Conservation (phyloP, 2,888 invertebrate species). For the Pteria penguin region DNA sequence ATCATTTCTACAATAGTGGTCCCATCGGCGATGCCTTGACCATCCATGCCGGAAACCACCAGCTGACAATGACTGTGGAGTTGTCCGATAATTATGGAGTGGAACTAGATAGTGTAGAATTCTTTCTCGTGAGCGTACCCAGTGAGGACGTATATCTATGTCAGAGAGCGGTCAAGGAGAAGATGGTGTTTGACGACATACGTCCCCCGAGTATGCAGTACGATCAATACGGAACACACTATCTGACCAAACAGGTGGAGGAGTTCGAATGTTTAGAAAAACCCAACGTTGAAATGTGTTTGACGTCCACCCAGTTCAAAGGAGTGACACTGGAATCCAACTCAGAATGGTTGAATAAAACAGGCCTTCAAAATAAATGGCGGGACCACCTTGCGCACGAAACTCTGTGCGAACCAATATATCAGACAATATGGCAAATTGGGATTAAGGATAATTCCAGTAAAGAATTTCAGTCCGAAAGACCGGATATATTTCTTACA, state of each 20-base stretch:
- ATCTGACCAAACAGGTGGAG: background rate
- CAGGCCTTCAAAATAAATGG: constrained; percentile 2
- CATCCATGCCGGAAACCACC: constrained; percentile 13
- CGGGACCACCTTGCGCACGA: background rate
- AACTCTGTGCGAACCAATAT: background rate
- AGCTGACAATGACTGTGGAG: constrained; percentile 1
- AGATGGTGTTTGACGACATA: background rate
- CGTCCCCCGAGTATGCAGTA: background rate
- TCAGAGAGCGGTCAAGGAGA: background rate
- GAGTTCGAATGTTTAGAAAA: constrained; percentile 10
- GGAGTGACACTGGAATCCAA: background rate
- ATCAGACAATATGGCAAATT: constrained; percentile 1
- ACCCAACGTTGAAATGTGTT: constrained; percentile 6
- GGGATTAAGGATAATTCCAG: background rate
- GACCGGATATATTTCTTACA: background rate
- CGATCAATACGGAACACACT: background rate
- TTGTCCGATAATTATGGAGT: constrained; percentile 17
- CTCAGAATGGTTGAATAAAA: constrained; percentile 5
- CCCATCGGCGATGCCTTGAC: background rate
- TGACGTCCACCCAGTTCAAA: background rate
- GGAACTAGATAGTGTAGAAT: background rate
- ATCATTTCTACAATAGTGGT: constrained; percentile 1
- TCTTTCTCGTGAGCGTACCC: background rate
- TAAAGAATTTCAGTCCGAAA: background rate
- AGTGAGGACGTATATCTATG: background rate